Evolutionary conservation across 1,140 invertebrate genomes (phyloP), one percentile per base, ranked within the genome.

Genomic region (Nymphalis io): DNA sequence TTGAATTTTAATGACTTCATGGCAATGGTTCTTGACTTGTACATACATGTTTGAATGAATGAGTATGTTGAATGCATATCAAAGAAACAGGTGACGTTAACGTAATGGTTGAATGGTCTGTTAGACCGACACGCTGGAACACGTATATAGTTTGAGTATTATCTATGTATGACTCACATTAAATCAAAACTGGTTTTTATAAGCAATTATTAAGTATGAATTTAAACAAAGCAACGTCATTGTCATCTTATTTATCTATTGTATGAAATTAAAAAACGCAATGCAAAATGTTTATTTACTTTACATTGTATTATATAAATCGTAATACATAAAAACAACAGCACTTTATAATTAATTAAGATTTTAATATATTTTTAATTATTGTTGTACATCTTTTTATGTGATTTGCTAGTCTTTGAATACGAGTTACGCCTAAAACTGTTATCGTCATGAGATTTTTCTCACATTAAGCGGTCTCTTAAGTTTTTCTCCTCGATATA

Each of bases 401-500:
- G n/a, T n/a, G n/a, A n/a, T 48, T 6, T 48, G 3, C 18, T 11
- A 51, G 15, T 20, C 12, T 8, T 20, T 3, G 5, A 20, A 51
- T 51, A n/a, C 46, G 18, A 51, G 10, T 20, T 11, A 51, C 18
- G 10, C 46, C 3, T 51, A 21, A 11, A 18, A 46, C n/a, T 20
- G 18, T 51, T 16, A 55, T 18, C 23, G 23, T 15, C 51, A 55
- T 55, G 51, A 27, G 51, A 55, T 27, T 27, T 23, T 20, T 55
- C 51, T 12, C 21, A 55, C 51, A 27, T 27, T 55, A 27, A 27
- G 21, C 18, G 15, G 51, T 27, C 12, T 13, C 21, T 55, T 55
- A n/a, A 2, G 51, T 55, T 55, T 55, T 64, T 64, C 15, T 20
- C 20, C n/a, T 57, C 39, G 23, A 23, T 55, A 64, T 55, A 53